These are phyloP conservation scores for Motacilla tschutschensis DNA, from an alignment of 2,113 vertebrate species.

Conservation along the genomic window DNA sequence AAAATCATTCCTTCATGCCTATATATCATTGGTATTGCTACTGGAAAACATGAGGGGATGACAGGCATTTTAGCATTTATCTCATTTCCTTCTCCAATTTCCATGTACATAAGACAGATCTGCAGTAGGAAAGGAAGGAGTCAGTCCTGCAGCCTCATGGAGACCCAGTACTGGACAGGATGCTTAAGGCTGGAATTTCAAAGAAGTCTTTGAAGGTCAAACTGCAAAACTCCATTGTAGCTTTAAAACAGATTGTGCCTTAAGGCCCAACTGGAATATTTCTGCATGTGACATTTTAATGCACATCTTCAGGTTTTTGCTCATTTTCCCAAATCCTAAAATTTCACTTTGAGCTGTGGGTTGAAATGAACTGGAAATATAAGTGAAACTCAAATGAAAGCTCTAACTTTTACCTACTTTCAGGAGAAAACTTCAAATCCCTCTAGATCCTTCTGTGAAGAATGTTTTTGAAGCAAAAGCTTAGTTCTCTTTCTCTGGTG, in stretches of 20 bases:
- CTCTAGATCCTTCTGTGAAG: constrained; percentile 30
- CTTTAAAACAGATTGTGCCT: background rate
- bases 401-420: constrained; percentile 47
- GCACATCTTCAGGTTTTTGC: background rate
- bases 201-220: constrained; percentile 5
- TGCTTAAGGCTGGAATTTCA: background rate
- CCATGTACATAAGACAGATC: background rate
- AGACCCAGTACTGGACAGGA: background rate
- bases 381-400: constrained; percentile 52
- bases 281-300: constrained; percentile 29
- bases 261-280: background rate
- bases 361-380: constrained; percentile 37
- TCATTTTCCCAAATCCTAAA: constrained; percentile 26
- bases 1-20: background rate
- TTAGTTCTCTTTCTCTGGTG: constrained; percentile 44
- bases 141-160: background rate
- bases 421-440: constrained; percentile 56
- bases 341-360: constrained; percentile 31
- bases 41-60: background rate
- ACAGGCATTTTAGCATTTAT: background rate
- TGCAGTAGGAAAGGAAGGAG: background rate
- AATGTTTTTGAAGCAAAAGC: constrained; percentile 48
- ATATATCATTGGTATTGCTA: background rate
- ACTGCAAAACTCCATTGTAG: background rate
- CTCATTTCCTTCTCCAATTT: background rate